Evolutionary conservation across 1,140 invertebrate species (phyloP).

Genomic region (Drosophila funebris): DNA sequence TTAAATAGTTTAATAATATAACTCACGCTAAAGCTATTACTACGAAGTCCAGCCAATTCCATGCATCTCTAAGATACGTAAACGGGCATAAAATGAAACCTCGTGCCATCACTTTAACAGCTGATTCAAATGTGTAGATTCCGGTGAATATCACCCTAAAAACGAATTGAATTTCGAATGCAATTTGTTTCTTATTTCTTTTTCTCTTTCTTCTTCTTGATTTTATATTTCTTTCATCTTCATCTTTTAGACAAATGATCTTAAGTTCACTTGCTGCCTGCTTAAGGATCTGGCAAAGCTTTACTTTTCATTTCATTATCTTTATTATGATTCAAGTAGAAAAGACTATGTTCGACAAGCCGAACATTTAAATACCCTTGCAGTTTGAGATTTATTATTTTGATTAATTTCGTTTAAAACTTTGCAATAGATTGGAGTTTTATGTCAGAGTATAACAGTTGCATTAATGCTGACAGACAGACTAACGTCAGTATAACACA

Average conservation of each 20-base stretch:
- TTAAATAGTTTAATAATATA: conserved; percentile 69
- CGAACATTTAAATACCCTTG: conserved; percentile 15
- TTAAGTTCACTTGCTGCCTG: conserved; percentile 5
- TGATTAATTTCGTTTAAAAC: no score
- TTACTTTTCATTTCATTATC: not conserved
- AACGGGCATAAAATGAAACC: conserved; percentile 99
- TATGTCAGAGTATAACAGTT: no score
- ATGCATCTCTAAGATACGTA: conserved; percentile 99
- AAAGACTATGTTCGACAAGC: not conserved
- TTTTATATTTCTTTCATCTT: not conserved
- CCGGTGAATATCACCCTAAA: conserved; percentile 99
- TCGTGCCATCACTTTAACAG: conserved; percentile 99
- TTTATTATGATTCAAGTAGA: not conserved
- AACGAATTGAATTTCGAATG: conserved; percentile 84
- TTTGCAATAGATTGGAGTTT: no score
- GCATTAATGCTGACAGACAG: no score
- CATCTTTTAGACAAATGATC: not conserved
- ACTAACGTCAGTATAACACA: not conserved
- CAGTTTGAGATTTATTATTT: no score
- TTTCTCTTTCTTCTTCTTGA: conserved; percentile 2
- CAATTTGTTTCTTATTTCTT: conserved; percentile 64
- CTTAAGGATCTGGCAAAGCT: conserved; percentile 17
- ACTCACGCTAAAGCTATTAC: conserved; percentile 99
- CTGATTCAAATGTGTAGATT: conserved; percentile 99
- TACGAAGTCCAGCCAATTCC: conserved; percentile 99